Evolutionary conservation across 2,113 vertebrate genomes (phyloP).

Genomic region (Terrapene triunguis): DNA sequence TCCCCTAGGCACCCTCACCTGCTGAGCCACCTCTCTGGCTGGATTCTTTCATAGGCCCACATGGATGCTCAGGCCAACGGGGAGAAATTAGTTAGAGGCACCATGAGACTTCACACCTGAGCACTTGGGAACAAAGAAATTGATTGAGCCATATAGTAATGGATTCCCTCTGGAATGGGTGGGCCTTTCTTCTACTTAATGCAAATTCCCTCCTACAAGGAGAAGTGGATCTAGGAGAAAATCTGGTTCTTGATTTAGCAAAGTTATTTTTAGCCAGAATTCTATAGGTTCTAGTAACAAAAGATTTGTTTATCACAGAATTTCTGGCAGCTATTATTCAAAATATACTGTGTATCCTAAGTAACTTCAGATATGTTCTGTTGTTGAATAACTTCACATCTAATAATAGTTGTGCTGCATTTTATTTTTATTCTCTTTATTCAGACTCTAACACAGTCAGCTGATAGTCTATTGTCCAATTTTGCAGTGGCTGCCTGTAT

Average conservation of each 20-base stretch:
- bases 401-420: background rate
- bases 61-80: too few relatives aligned
- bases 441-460: background rate
- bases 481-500: background rate
- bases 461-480: background rate
- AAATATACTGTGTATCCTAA: background rate
- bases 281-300: background rate
- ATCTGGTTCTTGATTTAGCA: fast-evolving
- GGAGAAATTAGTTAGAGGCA: too few relatives aligned
- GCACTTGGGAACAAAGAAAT: too few relatives aligned
- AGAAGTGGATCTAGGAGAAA: too few relatives aligned
- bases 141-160: too few relatives aligned
- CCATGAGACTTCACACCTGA: too few relatives aligned
- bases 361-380: background rate
- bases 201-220: too few relatives aligned
- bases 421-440: background rate
- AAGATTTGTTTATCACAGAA: background rate
- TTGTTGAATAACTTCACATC: background rate
- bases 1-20: too few relatives aligned
- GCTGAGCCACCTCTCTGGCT: too few relatives aligned
- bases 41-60: too few relatives aligned
- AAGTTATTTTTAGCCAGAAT: background rate
- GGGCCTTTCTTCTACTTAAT: too few relatives aligned
- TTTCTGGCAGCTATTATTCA: background rate
- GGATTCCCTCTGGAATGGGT: too few relatives aligned